These are phyloP conservation scores for Diaperis boleti DNA, from an alignment of 2,888 invertebrate genomes.

Conservation along the genomic window DNA sequence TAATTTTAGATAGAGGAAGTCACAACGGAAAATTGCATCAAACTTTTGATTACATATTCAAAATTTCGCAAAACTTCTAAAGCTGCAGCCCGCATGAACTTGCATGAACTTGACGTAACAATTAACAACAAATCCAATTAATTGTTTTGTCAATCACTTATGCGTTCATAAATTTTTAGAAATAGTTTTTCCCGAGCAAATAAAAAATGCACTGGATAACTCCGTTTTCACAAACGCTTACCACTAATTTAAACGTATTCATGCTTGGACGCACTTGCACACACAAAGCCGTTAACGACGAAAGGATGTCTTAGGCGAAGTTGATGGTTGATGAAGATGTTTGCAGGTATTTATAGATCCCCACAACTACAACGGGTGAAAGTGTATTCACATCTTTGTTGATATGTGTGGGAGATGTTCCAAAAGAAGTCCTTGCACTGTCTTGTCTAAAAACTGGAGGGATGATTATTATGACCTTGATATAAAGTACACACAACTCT, in stretches of 20 bases:
- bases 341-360: constrained; percentile 51
- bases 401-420: constrained; percentile 49
- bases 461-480: constrained; percentile 43
- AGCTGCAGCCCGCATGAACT: neutral
- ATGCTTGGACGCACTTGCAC: constrained; percentile 51
- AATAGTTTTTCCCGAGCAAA: neutral
- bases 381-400: constrained; percentile 47
- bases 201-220: neutral
- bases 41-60: neutral
- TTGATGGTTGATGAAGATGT: constrained; percentile 47
- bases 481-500: constrained; percentile 31
- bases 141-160: too few species aligned
- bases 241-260: constrained; percentile 49
- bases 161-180: neutral
- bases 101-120: neutral
- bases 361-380: constrained; percentile 50
- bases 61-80: neutral
- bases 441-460: constrained; percentile 43
- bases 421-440: constrained; percentile 45
- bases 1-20: too few species aligned
- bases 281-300: constrained; percentile 37
- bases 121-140: too few species aligned
- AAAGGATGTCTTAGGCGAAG: constrained; percentile 46
- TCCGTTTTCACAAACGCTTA: constrained; percentile 44
- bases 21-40: neutral